A percentile compares a stretch with the other conserved stretches of the same genome.
Evolutionary conservation across 1,140 invertebrate genomes (phyloP).

Genomic region (Adoxophyes honmai): DNA sequence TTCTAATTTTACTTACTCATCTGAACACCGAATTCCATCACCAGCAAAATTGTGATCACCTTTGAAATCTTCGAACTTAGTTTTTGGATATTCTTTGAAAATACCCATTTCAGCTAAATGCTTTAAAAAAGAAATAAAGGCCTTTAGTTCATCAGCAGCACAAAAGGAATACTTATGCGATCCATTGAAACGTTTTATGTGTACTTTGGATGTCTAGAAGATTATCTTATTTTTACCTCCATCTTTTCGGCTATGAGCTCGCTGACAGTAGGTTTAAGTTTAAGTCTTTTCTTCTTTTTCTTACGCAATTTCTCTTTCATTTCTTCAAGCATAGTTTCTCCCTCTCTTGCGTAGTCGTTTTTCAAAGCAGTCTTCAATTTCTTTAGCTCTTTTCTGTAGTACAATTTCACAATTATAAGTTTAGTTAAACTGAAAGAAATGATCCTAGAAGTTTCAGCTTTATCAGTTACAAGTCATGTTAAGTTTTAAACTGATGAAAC

Average conservation of each 20-base stretch:
- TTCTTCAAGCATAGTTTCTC: slow-evolving; percentile 39
- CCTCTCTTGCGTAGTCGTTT: slow-evolving; percentile 39
- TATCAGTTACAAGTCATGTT: too few species aligned
- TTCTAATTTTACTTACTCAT: slow-evolving; percentile 33
- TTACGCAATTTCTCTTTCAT: slow-evolving; percentile 24
- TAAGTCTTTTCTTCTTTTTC: slow-evolving; percentile 29
- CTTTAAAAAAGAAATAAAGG: slow-evolving; percentile 26
- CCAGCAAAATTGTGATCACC: slow-evolving; percentile 52
- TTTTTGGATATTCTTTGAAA: slow-evolving; percentile 38
- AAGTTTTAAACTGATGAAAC: too few species aligned
- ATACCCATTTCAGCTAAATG: slow-evolving; percentile 32
- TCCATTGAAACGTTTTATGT: too few species aligned
- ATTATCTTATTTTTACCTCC: slow-evolving; percentile 26
- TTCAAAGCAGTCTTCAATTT: slow-evolving; percentile 41
- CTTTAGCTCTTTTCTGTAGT: slow-evolving; percentile 36
- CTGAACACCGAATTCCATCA: slow-evolving; percentile 37
- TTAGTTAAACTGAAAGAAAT: too few species aligned
- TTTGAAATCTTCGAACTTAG: slow-evolving; percentile 41
- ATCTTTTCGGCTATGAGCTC: slow-evolving; percentile 33
- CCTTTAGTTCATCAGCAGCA: too few species aligned
- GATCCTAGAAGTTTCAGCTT: too few species aligned
- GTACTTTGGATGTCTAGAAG: too few species aligned
- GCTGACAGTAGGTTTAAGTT: slow-evolving; percentile 25
- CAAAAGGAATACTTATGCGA: too few species aligned
- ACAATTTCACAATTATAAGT: too few species aligned